A percentile compares a stretch with the other conserved stretches of the same genome.
phyloP scores from a whole-genome alignment of 2,888 invertebrate species.

The Drosophila tripunctata region DNA sequence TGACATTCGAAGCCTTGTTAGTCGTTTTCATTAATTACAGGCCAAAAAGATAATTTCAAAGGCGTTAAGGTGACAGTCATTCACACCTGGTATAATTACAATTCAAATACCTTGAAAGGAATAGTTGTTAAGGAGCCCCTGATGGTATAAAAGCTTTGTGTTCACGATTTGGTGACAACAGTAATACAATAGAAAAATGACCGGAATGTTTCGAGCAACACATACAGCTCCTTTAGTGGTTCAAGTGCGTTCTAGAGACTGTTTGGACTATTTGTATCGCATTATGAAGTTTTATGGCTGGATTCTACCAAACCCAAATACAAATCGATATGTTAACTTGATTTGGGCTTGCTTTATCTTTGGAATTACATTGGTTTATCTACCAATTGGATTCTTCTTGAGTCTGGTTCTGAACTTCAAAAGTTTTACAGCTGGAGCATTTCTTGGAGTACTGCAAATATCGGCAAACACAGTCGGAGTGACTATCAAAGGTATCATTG shows the following conservation, averaged over 20 bases:
- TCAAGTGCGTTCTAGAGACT: conserved; percentile 42
- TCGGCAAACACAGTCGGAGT: conserved; percentile 34
- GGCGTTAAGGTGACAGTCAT: background rate
- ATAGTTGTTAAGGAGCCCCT: background rate
- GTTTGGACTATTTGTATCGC: conserved; percentile 36
- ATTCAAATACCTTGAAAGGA: background rate
- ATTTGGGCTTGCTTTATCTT: conserved; percentile 29
- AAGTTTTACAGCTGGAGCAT: conserved; percentile 46
- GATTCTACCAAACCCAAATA: conserved; percentile 40
- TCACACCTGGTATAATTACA: conserved; percentile 16
- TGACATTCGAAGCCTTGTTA: background rate
- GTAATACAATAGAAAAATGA: background rate
- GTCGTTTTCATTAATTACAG: conserved; percentile 5
- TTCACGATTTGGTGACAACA: background rate
- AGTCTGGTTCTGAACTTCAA: conserved; percentile 41
- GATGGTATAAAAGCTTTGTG: conserved; percentile 17
- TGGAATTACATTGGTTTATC: conserved; percentile 21
- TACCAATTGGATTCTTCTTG: conserved; percentile 51
- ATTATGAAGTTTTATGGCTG: conserved; percentile 45
- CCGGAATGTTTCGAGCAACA: conserved; percentile 32
- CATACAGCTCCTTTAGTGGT: conserved; percentile 39
- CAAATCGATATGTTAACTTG: conserved; percentile 34
- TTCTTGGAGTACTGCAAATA: conserved; percentile 46
- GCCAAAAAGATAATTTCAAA: background rate
- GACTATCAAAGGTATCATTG: conserved; percentile 31